These are phyloP conservation scores for Nylanderia fulva DNA, from an alignment of 1,140 invertebrate species.

Conservation along the genomic window DNA sequence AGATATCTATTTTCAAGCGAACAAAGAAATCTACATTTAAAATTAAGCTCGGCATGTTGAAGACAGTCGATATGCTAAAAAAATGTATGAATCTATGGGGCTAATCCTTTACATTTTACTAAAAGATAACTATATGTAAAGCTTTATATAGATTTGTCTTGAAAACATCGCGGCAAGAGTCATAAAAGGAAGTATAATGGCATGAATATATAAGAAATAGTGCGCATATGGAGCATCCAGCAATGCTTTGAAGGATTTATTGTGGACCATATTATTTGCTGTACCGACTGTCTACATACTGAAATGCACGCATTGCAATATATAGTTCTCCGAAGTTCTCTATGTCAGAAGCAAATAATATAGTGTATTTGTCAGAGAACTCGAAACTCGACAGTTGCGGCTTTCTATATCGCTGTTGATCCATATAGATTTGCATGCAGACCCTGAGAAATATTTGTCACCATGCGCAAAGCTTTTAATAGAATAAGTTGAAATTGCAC, in stretches of 20 bases:
- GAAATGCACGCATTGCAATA: neutral
- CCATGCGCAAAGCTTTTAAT: conserved; percentile 1
- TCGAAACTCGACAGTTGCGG: conserved; percentile 22
- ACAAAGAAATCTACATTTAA: neutral
- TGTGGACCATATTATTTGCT: conserved; percentile 22
- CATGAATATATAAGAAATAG: conserved; percentile 28
- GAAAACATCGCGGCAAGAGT: neutral
- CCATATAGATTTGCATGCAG: neutral
- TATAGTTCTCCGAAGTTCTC: conserved; percentile 8
- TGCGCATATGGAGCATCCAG: neutral
- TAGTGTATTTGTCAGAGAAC: conserved; percentile 29
- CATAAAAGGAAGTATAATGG: neutral
- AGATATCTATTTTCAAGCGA: neutral
- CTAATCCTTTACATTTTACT: neutral
- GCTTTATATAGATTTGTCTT: conserved; percentile 9
- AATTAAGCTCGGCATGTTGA: neutral
- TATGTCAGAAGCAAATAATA: conserved; percentile 52
- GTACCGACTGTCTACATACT: neutral
- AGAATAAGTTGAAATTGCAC: conserved; percentile 10
- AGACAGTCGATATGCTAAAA: neutral
- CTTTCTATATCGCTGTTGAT: neutral
- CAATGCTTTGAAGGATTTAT: conserved; percentile 34
- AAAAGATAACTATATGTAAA: neutral
- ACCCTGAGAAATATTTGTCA: neutral
- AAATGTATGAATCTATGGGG: neutral